Base-by-base conservation (phyloP, 1,140 invertebrate species). In the Fopius arisanus region DNA sequence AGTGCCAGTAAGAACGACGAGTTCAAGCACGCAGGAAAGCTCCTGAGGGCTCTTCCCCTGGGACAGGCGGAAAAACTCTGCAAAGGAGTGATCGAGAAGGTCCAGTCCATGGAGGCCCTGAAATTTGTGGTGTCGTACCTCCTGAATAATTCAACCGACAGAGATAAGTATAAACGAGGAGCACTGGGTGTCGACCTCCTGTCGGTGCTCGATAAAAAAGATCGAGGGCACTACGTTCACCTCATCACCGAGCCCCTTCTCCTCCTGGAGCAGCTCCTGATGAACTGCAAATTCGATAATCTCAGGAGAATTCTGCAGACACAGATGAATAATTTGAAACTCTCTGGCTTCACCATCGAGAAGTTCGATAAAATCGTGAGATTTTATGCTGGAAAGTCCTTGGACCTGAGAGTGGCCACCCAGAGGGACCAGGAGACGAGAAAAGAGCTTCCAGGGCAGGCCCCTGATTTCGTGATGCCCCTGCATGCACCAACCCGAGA, bases 201-300 rank as follows among this genome's bases (percentile, higher is more conserved):
- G 83, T 83, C 89, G 40, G 85, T 89, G 73, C 87, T 94, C 43
- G 88, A 90, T 12, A 14, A 69, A 0, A 85, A 83, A 19, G 89
- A 93, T 73, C 89, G 90, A 70, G 75, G 86, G 14, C 81, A 90
- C 7, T 91, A 92, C 62, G 90, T 91, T 87, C 88, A 91, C 73
- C 79, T 94, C 3, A 89, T 94, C 26, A 89, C 90, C 21, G 90
- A 91, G 75, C 94, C 94, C 0, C 78, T 93, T 16, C 80, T 93
- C 0, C 92, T 95, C 79, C 86, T 95, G 3, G 94, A 95, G 76
- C 92, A 94, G 78, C 85, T 94, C 54, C 78, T 95, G 1, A 94
- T 95, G 93, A 94, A 94, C 78, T 91, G 90, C 0, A 92, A 92
- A 81, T 88, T 94, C 48, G 92, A 94, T 78, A 88, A 89, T 73